Percentiles rank a stretch among this genome's conserved stretches.
Conservation (phyloP, 2,113 vertebrate species). For the Odobenus rosmarus region DNA sequence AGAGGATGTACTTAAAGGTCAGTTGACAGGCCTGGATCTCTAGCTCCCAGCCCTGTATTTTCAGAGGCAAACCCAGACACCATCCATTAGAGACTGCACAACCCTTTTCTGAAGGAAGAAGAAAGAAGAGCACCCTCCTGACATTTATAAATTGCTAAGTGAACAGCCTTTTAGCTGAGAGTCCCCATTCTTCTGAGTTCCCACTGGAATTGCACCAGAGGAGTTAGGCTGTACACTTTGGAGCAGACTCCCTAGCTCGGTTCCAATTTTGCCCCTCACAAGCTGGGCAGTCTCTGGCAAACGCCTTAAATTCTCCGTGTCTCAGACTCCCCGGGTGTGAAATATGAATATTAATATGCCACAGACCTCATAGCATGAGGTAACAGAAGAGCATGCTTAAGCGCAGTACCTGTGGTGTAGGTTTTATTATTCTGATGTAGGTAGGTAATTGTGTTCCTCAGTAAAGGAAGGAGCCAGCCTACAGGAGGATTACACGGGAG, state of each 20-base stretch:
- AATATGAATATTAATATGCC: neutral
- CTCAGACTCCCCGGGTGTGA: neutral
- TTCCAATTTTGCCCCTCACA: neutral
- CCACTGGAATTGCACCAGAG: neutral
- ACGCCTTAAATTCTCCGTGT: neutral
- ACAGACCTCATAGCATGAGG: neutral
- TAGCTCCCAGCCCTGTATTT: neutral
- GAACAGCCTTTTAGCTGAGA: neutral
- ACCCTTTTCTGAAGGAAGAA: neutral
- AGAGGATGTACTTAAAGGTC: neutral
- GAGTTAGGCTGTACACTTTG: accelerated
- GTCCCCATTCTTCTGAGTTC: neutral
- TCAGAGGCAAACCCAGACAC: neutral
- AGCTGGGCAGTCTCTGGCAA: neutral
- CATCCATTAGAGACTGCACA: neutral
- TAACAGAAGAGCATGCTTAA: too few species aligned
- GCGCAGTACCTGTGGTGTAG: accelerated
- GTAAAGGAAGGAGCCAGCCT: neutral
- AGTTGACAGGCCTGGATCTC: neutral
- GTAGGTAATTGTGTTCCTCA: neutral
- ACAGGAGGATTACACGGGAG: accelerated
- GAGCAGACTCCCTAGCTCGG: accelerated
- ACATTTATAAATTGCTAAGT: neutral
- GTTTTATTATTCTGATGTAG: neutral
- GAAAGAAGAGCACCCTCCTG: neutral